Percentiles rank a stretch among this genome's conserved stretches.
phyloP scores from a whole-genome alignment of 2,113 vertebrate species.

The Naja naja region DNA sequence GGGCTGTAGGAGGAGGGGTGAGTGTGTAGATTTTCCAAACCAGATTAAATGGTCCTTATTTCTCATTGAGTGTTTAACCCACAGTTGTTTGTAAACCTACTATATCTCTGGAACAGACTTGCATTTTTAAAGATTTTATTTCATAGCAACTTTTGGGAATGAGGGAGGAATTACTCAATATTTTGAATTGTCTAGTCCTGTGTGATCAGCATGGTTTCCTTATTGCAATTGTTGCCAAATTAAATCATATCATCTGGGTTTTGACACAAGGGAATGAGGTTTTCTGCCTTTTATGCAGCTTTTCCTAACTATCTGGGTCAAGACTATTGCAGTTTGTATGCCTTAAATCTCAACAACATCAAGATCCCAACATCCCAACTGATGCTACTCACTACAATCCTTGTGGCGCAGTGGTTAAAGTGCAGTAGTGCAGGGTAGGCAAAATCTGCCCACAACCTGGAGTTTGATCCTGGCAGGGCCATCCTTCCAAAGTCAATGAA shows the following conservation, averaged over 20 bases:
- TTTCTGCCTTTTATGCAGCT: neutral
- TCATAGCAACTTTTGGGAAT: neutral
- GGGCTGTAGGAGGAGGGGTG: conserved; percentile 80
- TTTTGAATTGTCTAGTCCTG: neutral
- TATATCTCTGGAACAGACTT: neutral
- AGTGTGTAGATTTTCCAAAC: conserved; percentile 42
- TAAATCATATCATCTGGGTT: neutral
- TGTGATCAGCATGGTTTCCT: neutral
- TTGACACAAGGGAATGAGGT: neutral
- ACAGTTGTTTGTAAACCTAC: neutral
- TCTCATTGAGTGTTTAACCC: neutral
- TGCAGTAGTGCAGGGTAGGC: neutral
- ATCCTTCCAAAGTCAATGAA: neutral
- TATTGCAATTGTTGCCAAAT: neutral
- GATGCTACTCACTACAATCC: neutral
- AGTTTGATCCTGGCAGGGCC: neutral
- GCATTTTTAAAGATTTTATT: neutral
- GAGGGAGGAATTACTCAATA: neutral
- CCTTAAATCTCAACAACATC: neutral
- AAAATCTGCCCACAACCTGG: neutral
- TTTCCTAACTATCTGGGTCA: neutral
- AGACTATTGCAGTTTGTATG: neutral
- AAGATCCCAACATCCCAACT: neutral
- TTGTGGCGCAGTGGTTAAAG: neutral
- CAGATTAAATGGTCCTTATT: neutral